phyloP scores from a whole-genome alignment of 1,140 invertebrate species.

The Zaprionus tsacasi region DNA sequence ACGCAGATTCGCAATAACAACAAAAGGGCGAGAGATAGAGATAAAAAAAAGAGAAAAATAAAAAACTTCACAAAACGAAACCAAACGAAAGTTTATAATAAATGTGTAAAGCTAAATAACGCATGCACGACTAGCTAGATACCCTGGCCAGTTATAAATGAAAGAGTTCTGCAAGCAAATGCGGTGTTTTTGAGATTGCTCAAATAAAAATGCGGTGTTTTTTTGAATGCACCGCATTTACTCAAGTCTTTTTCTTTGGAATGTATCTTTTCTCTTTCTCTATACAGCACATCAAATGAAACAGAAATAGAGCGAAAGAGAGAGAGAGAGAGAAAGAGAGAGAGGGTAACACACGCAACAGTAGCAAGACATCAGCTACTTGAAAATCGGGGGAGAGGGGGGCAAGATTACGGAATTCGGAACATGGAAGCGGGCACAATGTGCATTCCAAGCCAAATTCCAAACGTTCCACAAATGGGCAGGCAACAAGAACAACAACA shows the following conservation, averaged over 20 bases:
- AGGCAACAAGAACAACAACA: too few relatives aligned
- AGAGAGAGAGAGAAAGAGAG: neutral
- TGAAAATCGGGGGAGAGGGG: neutral
- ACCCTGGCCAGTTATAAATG: too few relatives aligned
- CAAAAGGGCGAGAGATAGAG: neutral
- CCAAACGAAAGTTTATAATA: conserved; percentile 59
- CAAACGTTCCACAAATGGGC: conserved; percentile 42
- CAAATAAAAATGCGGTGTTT: too few relatives aligned
- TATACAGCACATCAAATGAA: neutral
- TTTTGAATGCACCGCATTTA: neutral
- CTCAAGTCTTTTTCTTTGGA: too few relatives aligned
- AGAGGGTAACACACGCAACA: neutral
- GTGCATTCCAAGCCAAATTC: conserved; percentile 55
- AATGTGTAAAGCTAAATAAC: neutral
- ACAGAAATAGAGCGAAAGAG: neutral
- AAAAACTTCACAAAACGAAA: neutral
- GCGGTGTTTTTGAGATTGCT: too few relatives aligned
- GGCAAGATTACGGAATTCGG: conserved; percentile 27
- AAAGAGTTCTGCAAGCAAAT: too few relatives aligned
- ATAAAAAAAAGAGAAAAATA: neutral
- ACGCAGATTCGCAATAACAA: conserved; percentile 6
- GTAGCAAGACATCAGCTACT: neutral
- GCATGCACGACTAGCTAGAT: too few relatives aligned
- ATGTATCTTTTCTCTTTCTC: too few relatives aligned
- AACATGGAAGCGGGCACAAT: conserved; percentile 24